A percentile compares a stretch with the other conserved stretches of the same genome.
Evolutionary conservation across 2,888 invertebrate species (phyloP).

Genomic region (Oegoconia quadripuncta): DNA sequence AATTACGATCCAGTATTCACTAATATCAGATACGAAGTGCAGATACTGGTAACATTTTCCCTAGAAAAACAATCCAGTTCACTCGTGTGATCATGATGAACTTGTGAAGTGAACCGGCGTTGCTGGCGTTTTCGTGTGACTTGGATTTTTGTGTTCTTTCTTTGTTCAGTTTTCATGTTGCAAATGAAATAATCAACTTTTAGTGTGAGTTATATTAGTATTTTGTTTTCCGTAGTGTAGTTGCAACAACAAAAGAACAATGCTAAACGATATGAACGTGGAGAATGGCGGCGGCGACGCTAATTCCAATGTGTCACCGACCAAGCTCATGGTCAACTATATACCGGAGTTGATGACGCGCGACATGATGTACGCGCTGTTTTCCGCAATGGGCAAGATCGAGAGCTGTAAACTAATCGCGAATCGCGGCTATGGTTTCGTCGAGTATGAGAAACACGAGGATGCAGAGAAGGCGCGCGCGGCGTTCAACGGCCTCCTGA

Average conservation of each 20-base stretch:
- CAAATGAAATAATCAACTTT: slow-evolving; percentile 68
- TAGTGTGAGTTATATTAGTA: slow-evolving; percentile 65
- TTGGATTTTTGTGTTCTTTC: slow-evolving; percentile 67
- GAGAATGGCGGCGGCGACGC: slow-evolving; percentile 80
- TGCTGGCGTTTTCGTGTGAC: slow-evolving; percentile 69
- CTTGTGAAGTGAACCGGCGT: slow-evolving; percentile 78
- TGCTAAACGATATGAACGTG: slow-evolving; percentile 66
- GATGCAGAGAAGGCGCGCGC: slow-evolving; percentile 76
- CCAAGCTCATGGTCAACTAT: slow-evolving; percentile 79
- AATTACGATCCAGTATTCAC: slow-evolving; percentile 2
- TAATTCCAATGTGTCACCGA: slow-evolving; percentile 75
- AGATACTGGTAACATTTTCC: slow-evolving; percentile 68
- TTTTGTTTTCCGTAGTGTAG: slow-evolving; percentile 73
- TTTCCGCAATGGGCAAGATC: slow-evolving; percentile 76
- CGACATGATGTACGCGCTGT: slow-evolving; percentile 77
- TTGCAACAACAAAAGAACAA: slow-evolving; percentile 57
- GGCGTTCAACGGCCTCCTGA: slow-evolving; percentile 74
- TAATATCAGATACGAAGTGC: slow-evolving; percentile 28
- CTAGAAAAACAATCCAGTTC: slow-evolving; percentile 63
- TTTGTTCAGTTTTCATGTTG: slow-evolving; percentile 65
- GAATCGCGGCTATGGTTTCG: slow-evolving; percentile 74
- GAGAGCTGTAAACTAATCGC: slow-evolving; percentile 75
- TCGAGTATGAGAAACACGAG: slow-evolving; percentile 74
- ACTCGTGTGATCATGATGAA: slow-evolving; percentile 56
- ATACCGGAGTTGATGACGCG: slow-evolving; percentile 77